Base-by-base conservation (phyloP, 2,888 invertebrate genomes). In the Drosophila mulleri region DNA sequence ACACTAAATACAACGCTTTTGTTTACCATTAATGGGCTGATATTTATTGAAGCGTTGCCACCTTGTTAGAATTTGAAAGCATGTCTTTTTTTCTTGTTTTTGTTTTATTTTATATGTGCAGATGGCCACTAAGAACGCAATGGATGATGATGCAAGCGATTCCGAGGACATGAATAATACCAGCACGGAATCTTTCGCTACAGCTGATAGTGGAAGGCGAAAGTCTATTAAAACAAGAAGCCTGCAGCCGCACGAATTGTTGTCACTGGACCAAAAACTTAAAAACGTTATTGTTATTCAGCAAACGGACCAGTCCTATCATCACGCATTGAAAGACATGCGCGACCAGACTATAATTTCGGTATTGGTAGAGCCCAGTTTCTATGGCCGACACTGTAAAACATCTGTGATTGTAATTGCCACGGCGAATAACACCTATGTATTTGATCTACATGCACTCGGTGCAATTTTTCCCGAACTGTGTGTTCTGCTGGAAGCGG, bases 361-460 rank as follows among this genome's bases (percentile, higher is more conserved):
- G 7, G 18, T 84, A 7, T 11, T 84, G 18, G 62, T 79, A 14
- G 83, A 86, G 52, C 87, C 84, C 0, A 80, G 74, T 16, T 88
- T 88, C 20, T 81, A 79, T 52, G 89, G 89, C 4, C 67, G 87
- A 0, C 74, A 86, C 44, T 63, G 68, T 20, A 18, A 9, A 3
- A 59, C 60, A 3, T 68, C 78, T 2, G 58, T 84, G 0, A 20
- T 84, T 6, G 75, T 63, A 5, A 71, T 84, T 45, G 83, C 83
- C 39, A 86, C 84, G 1, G 57, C 71, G 8, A 70, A 72, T 26
- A 69, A 72, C 9, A 67, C 72, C 0, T 85, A 84, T 42, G 37
- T 83, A 5, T 80, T 86, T 18, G 83, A 84, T 61, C 47, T 88
- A 0, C 44, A 54, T 14, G 67, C 81, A 0, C 35, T 88, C 41